These are phyloP conservation scores for Ginglymostoma cirratum DNA, from an alignment of 2,113 vertebrate species.

Conservation along the genomic window DNA sequence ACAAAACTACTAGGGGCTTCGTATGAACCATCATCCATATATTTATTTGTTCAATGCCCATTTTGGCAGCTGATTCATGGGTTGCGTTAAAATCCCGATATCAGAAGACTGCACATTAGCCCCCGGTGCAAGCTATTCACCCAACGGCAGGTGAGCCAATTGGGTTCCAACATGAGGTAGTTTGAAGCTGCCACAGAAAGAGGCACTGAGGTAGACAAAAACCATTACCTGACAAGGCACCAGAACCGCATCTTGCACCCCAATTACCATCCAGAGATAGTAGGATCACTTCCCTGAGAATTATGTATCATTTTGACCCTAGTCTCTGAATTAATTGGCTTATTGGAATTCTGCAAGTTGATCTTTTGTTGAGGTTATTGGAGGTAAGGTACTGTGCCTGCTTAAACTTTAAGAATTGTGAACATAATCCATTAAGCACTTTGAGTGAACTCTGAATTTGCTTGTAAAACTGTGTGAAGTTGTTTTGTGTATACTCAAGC, in stretches of 20 bases:
- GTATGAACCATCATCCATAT: slow-evolving; percentile 1
- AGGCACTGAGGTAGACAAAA: slow-evolving; percentile 35
- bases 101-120: slow-evolving; percentile 12
- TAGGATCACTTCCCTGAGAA: slow-evolving; percentile 37
- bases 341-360: slow-evolving; percentile 27
- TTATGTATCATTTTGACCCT: slow-evolving; percentile 36
- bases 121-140: slow-evolving; percentile 20
- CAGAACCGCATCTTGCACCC: slow-evolving; percentile 33
- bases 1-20: not conserved
- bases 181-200: slow-evolving; percentile 33
- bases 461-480: slow-evolving; percentile 10
- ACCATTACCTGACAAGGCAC: slow-evolving; percentile 35
- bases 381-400: slow-evolving; percentile 37
- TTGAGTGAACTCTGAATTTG: slow-evolving; percentile 21
- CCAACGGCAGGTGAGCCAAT: slow-evolving; percentile 8
- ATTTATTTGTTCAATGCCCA: not conserved
- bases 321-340: slow-evolving; percentile 32
- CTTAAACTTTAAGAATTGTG: slow-evolving; percentile 15
- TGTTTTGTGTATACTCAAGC: slow-evolving; percentile 21
- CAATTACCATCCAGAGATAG: slow-evolving; percentile 25
- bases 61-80: slow-evolving; percentile 27
- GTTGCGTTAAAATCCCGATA: slow-evolving; percentile 21
- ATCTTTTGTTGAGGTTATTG: slow-evolving; percentile 21
- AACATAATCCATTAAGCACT: slow-evolving; percentile 38
- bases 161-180: slow-evolving; percentile 34